A percentile compares a stretch with the other conserved stretches of the same genome.
phyloP scores from a whole-genome alignment of 2,113 vertebrate genomes.

The Dicerorhinus sumatrensis region DNA sequence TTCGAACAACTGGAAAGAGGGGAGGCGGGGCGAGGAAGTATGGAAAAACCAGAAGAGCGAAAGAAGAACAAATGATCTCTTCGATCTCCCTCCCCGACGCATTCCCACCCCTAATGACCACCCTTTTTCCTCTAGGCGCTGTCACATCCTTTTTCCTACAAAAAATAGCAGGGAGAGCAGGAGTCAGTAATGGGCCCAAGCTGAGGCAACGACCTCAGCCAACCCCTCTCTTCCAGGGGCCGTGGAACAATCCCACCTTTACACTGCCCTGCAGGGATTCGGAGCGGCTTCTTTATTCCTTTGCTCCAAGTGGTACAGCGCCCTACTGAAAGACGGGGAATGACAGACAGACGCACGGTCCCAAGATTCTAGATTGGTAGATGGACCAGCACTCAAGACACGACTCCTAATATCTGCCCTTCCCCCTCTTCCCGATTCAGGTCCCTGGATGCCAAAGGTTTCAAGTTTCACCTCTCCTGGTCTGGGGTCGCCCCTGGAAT shows the following conservation, averaged over 20 bases:
- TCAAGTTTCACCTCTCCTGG: not conserved
- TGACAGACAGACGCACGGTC: not conserved
- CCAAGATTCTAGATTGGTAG: not conserved
- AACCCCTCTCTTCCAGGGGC: not conserved
- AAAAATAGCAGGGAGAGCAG: not conserved
- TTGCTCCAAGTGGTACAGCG: not conserved
- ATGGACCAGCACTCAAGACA: not conserved
- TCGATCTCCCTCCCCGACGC: not conserved
- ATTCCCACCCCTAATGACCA: not conserved
- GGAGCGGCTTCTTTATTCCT: constrained; percentile 7
- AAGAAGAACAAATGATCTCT: not conserved
- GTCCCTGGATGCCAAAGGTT: not conserved
- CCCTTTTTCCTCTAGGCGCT: not conserved
- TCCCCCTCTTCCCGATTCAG: not conserved
- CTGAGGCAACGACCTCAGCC: not conserved
- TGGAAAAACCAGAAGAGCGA: not conserved
- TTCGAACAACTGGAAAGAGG: not conserved
- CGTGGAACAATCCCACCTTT: not conserved
- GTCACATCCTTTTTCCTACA: constrained; percentile 2
- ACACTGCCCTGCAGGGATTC: constrained; percentile 9
- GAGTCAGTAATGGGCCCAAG: not conserved
- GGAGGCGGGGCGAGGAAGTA: not conserved
- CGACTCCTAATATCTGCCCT: not conserved
- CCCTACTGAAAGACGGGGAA: constrained; percentile 26
- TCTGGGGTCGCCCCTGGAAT: not conserved